These are phyloP conservation scores for Holothuria glaberrima DNA, from an alignment of 35 echinoderm and acorn worm genomes.

Conservation along the genomic window DNA sequence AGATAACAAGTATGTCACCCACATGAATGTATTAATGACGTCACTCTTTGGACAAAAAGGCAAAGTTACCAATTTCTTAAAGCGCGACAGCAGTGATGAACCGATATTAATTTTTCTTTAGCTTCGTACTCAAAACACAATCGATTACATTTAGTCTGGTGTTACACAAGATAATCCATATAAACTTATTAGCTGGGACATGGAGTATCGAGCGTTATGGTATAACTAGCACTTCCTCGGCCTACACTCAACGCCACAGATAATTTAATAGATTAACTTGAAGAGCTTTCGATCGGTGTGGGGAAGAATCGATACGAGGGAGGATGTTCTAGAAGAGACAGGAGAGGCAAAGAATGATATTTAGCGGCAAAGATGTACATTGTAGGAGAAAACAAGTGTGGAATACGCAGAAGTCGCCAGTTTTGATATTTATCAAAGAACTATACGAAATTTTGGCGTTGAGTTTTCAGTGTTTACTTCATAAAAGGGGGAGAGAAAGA, in stretches of 20 bases:
- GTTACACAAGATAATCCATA: constrained; percentile 38
- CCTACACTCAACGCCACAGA: constrained; percentile 20
- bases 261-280: constrained; percentile 42
- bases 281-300: constrained; percentile 27
- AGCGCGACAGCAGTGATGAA: no score
- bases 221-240: constrained; percentile 8
- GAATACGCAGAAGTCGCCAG: no score
- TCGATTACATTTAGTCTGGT: constrained; percentile 34
- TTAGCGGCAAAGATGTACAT: no score
- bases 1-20: no score
- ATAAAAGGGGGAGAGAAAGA: no score
- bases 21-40: background rate
- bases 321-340: no score
- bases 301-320: background rate
- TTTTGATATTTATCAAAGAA: no score
- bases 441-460: no score
- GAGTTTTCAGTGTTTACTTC: no score
- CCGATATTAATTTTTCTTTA: constrained; percentile 9
- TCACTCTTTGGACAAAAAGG: background rate
- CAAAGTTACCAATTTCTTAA: no score
- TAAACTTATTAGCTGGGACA: constrained; percentile 30
- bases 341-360: no score
- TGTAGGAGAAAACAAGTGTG: no score
- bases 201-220: constrained; percentile 26
- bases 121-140: constrained; percentile 1